phyloP scores from a whole-genome alignment of 2,113 vertebrate genomes.

The Acrocephalus arundinaceus region DNA sequence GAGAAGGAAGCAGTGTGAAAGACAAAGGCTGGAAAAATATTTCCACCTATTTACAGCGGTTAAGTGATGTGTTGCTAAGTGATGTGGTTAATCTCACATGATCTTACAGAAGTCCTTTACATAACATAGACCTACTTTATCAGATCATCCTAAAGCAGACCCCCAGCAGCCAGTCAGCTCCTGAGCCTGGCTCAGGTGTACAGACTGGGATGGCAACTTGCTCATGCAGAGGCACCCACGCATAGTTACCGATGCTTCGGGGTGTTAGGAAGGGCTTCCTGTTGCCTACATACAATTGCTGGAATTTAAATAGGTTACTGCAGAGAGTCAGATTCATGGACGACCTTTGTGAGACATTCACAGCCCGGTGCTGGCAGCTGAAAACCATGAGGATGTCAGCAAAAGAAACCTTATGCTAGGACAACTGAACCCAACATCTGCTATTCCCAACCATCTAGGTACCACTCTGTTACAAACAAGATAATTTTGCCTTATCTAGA shows the following conservation, averaged over 20 bases:
- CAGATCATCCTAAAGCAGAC: background rate
- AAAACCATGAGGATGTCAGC: background rate
- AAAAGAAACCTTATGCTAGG: background rate
- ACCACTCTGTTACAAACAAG: background rate
- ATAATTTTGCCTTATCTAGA: background rate
- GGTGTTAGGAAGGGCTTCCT: background rate
- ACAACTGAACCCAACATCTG: background rate
- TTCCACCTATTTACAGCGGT: background rate
- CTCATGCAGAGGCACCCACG: rapidly evolving
- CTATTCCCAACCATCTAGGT: background rate
- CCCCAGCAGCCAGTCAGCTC: background rate
- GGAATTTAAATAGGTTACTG: background rate
- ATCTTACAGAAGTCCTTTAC: background rate
- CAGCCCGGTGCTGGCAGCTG: background rate
- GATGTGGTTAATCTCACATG: background rate
- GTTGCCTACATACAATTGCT: rapidly evolving
- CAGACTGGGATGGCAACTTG: background rate
- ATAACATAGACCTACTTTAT: background rate
- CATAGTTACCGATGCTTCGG: rapidly evolving
- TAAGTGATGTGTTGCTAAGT: background rate
- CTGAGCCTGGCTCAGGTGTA: background rate
- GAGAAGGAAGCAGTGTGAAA: background rate
- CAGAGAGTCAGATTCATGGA: rapidly evolving
- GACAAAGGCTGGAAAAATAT: background rate
- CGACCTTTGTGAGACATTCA: background rate